Base-by-base conservation (phyloP, 2,797 vertebrate species). In the Hafferia zeledoni region DNA sequence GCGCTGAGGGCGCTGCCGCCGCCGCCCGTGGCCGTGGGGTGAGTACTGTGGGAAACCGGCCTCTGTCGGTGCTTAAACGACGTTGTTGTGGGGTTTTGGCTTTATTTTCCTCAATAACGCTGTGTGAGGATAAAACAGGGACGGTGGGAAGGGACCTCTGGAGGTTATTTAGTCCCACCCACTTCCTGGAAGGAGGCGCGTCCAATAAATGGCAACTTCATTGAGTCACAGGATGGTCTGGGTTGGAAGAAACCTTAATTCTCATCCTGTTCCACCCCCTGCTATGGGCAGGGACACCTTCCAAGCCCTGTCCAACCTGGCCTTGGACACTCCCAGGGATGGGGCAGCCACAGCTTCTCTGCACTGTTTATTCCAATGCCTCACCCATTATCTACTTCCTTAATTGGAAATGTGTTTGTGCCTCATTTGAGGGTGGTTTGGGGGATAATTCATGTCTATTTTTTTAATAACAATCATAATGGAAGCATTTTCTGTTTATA, bases 51-150 rank as follows among this genome's bases (percentile, higher is more conserved):
- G 12, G 17, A 0, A 6, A 1, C 5, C 44, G 11, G 4, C 4
- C 20, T 0, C 3, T 2, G 0, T 5, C 44, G 2, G 22, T 1
- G 16, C 13, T 8, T 8, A 4, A 52, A 15, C 10, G 2, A 6
- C 18, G 15, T 6, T 10, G 2, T 17, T 20, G 7, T 0, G 5
- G 16, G 11, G 5, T 0, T 7, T 35, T 31, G 33, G 2, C 3
- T 22, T 12, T 10, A 1, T 8, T 4, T 43, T 25, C 5, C 2
- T 22, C 5, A 2, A 11, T 53, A 3, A 0, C 0, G 2, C 3
- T 8, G 12, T 0, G 8, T 35, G 25, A 3, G 30, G 6, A 0
- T 2, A 0, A 5, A 14, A 2, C 2, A 11, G 28, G 9, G 11
- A 1, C 1, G 11, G 17, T 18, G 5, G 49, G 43, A 11, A 44